Evolutionary conservation across 37 sponge, comb jelly and placozoan genomes (phyloP), one percentile per base, ranked within the genome.

Genomic region (Crambe crambe): DNA sequence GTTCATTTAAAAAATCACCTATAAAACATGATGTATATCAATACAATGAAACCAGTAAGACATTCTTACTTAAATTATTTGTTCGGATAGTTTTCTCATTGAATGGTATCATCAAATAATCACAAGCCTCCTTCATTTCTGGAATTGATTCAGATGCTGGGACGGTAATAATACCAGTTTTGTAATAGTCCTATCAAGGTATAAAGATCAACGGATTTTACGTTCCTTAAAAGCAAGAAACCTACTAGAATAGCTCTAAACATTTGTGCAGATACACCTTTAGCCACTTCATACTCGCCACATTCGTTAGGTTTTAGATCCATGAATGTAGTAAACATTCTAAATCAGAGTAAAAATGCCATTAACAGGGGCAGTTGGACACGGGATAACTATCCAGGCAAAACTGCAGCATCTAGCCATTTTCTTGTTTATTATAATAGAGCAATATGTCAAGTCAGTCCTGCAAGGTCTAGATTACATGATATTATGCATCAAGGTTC

Each of bases 41-140:
- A 9, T 26, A 60, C 17, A 26, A 4, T n/a, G 23, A 60, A 22
- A 26, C n/a, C 5, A 60, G 61, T 60, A 60, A 60, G n/a, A n/a
- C n/a, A n/a, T n/a, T 25, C 90, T 90, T 68, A 93, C 97, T 69
- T 25, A 97, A 66, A 77, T 95, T 93, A 23, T 85, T 44, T 23
- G 92, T 90, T 42, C 62, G 61, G 41, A 97, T 83, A 4, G 93
- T 95, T 15, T 84, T 83, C 58, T 88, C 86, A 58, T 82, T 82
- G 82, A 97, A 97, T 29, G 98, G 98, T 54, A 97, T 90, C 68
- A 97, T 85, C 58, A 97, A 79, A 77, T 95, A 97, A 68, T 97
- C 95, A 83, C 98, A 97, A 0, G 95, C 89, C 51, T 97, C 96
- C 70, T 81, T 86, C 72, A 97, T 76, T 62, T 97, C 90, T 32